A percentile compares a stretch with the other conserved stretches of the same genome.
Evolutionary conservation across 2,113 vertebrate genomes (phyloP).

Genomic region (Xerus inauris): DNA sequence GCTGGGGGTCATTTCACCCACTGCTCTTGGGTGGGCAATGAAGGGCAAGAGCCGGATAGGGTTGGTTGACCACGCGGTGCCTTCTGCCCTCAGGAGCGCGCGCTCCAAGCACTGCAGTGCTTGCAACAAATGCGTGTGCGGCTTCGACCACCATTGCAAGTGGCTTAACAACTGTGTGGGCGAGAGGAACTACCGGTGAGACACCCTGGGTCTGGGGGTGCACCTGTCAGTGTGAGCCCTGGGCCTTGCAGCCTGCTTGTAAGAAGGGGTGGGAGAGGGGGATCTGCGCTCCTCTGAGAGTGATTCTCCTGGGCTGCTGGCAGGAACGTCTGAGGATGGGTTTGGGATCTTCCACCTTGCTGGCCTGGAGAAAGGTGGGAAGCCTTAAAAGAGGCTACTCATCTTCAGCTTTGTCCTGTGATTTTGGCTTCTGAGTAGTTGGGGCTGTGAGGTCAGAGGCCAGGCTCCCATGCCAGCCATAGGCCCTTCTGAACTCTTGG

Average conservation of each 20-base stretch:
- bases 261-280: not conserved
- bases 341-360: not conserved
- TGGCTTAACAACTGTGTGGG: conserved; percentile 99
- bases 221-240: not conserved
- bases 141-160: conserved; percentile 98
- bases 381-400: not conserved
- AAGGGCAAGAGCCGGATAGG: not conserved
- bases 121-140: conserved; percentile 97
- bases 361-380: not conserved
- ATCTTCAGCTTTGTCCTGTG: not conserved
- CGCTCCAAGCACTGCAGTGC: conserved; percentile 98
- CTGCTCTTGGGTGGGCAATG: accelerated
- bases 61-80: not conserved
- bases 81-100: conserved; percentile 87
- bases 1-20: accelerated
- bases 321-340: not conserved
- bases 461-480: not conserved
- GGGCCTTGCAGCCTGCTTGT: not conserved
- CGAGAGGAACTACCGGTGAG: conserved; percentile 95
- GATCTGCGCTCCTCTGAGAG: not conserved
- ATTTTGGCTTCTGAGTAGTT: conserved; percentile 3
- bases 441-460: conserved; percentile 1
- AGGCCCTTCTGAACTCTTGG: conserved; percentile 22
- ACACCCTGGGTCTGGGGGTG: not conserved
- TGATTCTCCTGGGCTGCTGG: not conserved